Percentiles rank a stretch among this genome's conserved stretches.
Conservation (phyloP, 2,797 vertebrate species). For the Odontamblyopus lacepedii region DNA sequence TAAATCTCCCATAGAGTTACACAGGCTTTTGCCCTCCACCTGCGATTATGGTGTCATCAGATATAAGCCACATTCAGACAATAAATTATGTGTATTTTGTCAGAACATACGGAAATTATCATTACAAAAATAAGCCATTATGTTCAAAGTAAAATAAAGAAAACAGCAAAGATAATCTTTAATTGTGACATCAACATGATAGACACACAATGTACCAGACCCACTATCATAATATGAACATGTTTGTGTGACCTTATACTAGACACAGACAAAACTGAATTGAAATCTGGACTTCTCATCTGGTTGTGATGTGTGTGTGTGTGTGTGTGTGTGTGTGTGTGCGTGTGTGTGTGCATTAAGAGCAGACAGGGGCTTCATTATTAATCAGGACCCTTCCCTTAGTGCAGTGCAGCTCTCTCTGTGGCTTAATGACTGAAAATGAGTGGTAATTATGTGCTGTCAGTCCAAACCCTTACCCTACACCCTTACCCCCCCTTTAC, state of each 20-base stretch:
- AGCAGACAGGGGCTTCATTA: constrained; percentile 64
- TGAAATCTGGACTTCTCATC: constrained; percentile 1
- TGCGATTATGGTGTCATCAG: too few relatives aligned
- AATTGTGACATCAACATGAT: background rate
- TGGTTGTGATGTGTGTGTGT: constrained; percentile 42
- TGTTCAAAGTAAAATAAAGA: background rate
- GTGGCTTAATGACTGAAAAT: constrained; percentile 80
- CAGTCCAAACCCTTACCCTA: constrained; percentile 68
- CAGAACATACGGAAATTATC: background rate
- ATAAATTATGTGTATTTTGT: background rate
- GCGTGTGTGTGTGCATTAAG: constrained; percentile 42
- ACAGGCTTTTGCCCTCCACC: too few relatives aligned
- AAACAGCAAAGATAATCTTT: background rate
- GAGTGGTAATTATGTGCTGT: constrained; percentile 80
- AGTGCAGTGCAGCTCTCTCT: constrained; percentile 70
- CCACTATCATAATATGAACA: background rate
- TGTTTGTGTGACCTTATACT: background rate
- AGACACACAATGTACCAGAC: background rate
- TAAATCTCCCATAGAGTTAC: too few relatives aligned
- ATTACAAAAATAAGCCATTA: background rate
- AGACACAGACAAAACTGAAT: background rate
- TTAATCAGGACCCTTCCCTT: constrained; percentile 75
- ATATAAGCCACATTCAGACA: background rate
- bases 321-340: constrained; percentile 43
- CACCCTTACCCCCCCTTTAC: constrained; percentile 58